Conservation (phyloP, 1,140 invertebrate genomes). For the Ridgeia piscesae region DNA sequence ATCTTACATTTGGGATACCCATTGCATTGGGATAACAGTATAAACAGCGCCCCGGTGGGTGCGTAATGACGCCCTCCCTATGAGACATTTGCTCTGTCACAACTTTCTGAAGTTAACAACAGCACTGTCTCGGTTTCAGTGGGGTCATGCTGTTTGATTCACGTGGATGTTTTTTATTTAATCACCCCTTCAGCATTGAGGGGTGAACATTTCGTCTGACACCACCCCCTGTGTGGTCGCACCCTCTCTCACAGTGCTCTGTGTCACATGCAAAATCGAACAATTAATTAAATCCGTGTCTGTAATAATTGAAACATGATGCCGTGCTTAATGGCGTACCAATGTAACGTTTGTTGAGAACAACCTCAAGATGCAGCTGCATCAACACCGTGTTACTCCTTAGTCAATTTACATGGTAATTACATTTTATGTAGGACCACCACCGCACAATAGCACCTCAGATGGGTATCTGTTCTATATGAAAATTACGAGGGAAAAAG, state of each 20-base stretch:
- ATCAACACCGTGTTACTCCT: background rate
- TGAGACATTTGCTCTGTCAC: background rate
- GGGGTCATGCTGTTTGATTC: background rate
- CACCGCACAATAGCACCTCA: background rate
- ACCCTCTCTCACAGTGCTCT: background rate
- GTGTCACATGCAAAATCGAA: background rate
- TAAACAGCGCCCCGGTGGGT: background rate
- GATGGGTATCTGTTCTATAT: background rate
- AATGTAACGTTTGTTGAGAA: background rate
- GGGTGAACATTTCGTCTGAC: background rate
- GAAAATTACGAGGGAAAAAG: too few relatives aligned
- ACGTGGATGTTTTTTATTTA: background rate
- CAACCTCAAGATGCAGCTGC: background rate
- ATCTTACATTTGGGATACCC: background rate
- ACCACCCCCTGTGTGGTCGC: background rate
- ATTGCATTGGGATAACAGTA: background rate
- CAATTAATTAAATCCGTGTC: background rate
- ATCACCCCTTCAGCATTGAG: background rate
- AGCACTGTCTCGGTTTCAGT: background rate
- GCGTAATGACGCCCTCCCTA: background rate
- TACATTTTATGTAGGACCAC: background rate
- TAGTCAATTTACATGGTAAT: background rate
- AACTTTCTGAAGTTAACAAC: background rate
- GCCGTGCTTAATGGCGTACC: background rate
- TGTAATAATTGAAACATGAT: background rate